Conservation (phyloP, 30 jellyfish, hydroid and myxozoan genomes). For the Cassiopea xamachana region DNA sequence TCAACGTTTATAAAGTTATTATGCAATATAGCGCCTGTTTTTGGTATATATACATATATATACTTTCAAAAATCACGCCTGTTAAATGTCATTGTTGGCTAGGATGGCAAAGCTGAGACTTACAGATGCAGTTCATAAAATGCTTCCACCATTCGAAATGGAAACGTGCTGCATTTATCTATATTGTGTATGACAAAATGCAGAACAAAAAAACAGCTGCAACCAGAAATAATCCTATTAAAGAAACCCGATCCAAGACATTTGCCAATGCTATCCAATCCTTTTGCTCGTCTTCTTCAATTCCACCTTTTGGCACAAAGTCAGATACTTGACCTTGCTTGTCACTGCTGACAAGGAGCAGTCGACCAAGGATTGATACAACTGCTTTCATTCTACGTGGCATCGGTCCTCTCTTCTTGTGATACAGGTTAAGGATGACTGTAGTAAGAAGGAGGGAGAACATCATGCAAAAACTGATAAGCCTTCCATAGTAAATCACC, state of each 20-base stretch:
- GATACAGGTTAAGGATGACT: conserved; percentile 7
- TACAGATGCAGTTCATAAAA: too few species aligned
- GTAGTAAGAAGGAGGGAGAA: conserved; percentile 30
- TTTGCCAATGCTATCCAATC: conserved; percentile 13
- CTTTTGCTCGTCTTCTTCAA: background rate
- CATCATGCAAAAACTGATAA: conserved; percentile 7
- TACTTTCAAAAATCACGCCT: too few species aligned
- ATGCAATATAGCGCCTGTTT: too few species aligned
- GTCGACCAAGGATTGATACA: conserved; percentile 11
- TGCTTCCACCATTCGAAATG: too few species aligned
- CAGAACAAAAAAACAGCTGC: background rate
- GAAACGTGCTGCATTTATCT: too few species aligned
- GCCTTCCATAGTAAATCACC: conserved; percentile 9
- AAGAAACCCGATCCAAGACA: conserved; percentile 11
- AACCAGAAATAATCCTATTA: background rate
- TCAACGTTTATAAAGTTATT: too few species aligned
- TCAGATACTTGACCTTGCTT: background rate
- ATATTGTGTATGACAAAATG: too few species aligned
- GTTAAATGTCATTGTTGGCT: too few species aligned
- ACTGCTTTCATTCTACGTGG: conserved; percentile 2
- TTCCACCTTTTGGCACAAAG: background rate
- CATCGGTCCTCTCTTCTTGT: conserved; percentile 36
- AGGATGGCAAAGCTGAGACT: too few species aligned
- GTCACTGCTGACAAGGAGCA: background rate
- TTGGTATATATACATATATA: too few species aligned